Evolutionary conservation across 1,140 invertebrate species (phyloP).

Genomic region (Elymnias hypermnestra): DNA sequence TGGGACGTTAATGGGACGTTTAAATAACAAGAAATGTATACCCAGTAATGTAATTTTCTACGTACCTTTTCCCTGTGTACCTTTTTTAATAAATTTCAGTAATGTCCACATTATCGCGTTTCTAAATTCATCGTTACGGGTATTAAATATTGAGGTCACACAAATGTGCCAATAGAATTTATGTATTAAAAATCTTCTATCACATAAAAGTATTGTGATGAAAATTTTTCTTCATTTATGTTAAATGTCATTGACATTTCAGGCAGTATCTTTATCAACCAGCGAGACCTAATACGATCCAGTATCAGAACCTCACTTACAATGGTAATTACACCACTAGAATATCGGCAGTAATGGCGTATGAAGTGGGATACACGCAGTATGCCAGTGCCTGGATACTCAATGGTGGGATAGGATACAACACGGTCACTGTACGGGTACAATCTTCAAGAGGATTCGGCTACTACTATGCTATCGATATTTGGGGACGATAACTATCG

Average conservation of each 20-base stretch:
- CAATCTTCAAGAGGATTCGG: conserved; percentile 19
- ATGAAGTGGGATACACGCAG: conserved; percentile 10
- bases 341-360: conserved; percentile 12
- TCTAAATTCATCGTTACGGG: no score
- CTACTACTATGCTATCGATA: conserved; percentile 21
- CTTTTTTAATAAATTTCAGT: no score
- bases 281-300: conserved; percentile 27
- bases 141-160: no score
- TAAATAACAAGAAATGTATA: no score
- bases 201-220: no score
- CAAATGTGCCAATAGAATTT: no score
- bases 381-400: conserved; percentile 4
- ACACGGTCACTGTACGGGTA: conserved; percentile 20
- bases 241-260: conserved; percentile 26
- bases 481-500: conserved; percentile 30
- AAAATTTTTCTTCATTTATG: no score
- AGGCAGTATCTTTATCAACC: conserved; percentile 35
- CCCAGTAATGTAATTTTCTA: no score
- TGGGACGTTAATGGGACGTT: no score
- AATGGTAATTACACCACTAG: conserved; percentile 11
- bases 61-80: no score
- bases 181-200: no score
- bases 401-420: conserved; percentile 11
- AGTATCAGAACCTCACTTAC: conserved; percentile 19
- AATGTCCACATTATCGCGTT: no score